Percentiles rank a stretch among this genome's conserved stretches.
Evolutionary conservation across 2,888 invertebrate species (phyloP).

Genomic region (Mesochorus sp.): DNA sequence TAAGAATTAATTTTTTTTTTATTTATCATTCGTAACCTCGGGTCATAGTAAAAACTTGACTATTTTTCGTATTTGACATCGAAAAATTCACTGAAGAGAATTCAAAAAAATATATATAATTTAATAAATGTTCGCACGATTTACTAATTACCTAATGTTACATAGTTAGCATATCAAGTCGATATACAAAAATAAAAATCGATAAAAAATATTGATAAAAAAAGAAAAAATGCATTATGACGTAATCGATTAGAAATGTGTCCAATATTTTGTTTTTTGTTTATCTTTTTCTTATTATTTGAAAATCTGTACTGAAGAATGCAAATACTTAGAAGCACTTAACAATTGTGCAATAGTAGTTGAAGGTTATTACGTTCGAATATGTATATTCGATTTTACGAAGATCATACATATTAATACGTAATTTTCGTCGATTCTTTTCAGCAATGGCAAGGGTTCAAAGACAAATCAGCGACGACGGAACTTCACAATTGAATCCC

Average conservation of each 20-base stretch:
- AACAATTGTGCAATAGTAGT: conserved; percentile 42
- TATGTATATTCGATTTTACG: conserved; percentile 11
- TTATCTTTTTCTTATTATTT: conserved; percentile 48
- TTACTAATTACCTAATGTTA: too few species aligned
- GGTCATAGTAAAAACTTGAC: too few species aligned
- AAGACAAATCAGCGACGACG: conserved; percentile 82
- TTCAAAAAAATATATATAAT: too few species aligned
- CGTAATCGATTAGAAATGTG: conserved; percentile 8
- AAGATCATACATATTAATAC: conserved; percentile 29
- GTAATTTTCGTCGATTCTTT: conserved; percentile 63
- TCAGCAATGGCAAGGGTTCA: conserved; percentile 85
- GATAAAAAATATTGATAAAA: background rate
- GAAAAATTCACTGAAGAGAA: too few species aligned
- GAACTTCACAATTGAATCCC: conserved; percentile 72
- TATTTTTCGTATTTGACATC: too few species aligned
- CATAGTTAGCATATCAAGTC: too few species aligned
- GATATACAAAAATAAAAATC: background rate
- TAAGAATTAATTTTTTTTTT: too few species aligned
- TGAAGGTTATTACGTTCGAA: conserved; percentile 49
- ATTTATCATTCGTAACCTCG: too few species aligned
- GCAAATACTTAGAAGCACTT: conserved; percentile 43
- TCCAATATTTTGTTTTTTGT: conserved; percentile 34
- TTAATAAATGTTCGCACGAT: too few species aligned
- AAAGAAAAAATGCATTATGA: too few species aligned
- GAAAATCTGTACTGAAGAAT: conserved; percentile 46